Evolutionary conservation across 2,888 invertebrate genomes (phyloP).

Genomic region (Caenorhabditis auriculariae): DNA sequence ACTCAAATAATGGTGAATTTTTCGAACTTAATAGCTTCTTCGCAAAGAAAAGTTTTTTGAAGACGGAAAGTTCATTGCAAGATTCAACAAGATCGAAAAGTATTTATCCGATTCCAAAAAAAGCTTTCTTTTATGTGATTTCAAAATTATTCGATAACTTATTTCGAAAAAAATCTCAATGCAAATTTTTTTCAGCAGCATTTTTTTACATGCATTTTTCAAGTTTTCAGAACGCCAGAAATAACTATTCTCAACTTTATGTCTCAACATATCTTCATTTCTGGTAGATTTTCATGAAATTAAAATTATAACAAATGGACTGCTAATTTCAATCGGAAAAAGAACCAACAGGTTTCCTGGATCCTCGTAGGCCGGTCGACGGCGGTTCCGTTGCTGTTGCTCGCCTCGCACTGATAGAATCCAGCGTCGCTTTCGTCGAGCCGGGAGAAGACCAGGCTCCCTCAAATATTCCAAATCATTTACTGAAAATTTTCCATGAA

Average conservation of each 20-base stretch:
- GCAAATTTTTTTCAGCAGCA: background rate
- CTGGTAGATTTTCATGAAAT: no score
- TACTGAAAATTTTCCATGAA: background rate
- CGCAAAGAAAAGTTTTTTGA: no score
- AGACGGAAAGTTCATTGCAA: no score
- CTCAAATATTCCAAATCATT: slow-evolving; percentile 6
- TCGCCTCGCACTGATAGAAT: slow-evolving; percentile 78
- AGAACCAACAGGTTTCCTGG: slow-evolving; percentile 57
- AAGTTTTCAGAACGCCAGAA: no score
- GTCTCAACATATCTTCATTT: no score
- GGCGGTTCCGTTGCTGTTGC: slow-evolving; percentile 83
- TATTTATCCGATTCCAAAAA: background rate
- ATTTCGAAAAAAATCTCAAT: background rate
- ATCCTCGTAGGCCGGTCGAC: slow-evolving; percentile 49
- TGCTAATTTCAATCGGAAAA: background rate
- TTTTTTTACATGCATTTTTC: no score
- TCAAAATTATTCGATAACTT: background rate
- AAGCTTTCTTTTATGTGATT: background rate
- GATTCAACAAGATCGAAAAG: no score
- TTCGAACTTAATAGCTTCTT: no score
- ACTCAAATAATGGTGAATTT: no score
- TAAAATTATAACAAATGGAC: no score
- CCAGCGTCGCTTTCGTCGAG: slow-evolving; percentile 55
- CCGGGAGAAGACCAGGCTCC: slow-evolving; percentile 48
- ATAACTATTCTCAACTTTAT: no score